Conservation (phyloP, 2,797 vertebrate genomes). For the Dendrocincla fuliginosa region DNA sequence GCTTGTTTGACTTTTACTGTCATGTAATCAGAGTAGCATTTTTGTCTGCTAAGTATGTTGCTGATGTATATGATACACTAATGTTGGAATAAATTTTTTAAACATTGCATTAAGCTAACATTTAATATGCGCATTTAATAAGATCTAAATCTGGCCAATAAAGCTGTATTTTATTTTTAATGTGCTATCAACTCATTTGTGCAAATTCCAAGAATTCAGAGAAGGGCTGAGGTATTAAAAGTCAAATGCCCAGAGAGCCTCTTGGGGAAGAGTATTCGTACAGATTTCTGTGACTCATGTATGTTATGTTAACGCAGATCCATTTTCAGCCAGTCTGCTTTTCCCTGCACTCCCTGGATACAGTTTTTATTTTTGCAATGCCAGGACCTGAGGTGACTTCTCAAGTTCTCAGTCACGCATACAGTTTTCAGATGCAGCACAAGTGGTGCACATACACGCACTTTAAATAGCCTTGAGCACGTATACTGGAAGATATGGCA, state of each 20-base stretch:
- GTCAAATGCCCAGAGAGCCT: not conserved
- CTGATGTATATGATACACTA: constrained; percentile 9
- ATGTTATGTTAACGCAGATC: not conserved
- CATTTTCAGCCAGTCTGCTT: not conserved
- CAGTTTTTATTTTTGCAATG: not conserved
- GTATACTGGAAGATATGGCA: not conserved
- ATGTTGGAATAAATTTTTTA: not conserved
- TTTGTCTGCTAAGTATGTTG: not conserved
- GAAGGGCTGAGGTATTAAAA: not conserved
- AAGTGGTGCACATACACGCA: accelerated
- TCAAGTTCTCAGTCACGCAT: not conserved
- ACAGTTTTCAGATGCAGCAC: not conserved
- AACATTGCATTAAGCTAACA: not conserved
- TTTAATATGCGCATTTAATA: not conserved
- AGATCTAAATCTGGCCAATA: constrained; percentile 42
- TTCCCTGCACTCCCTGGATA: not conserved
- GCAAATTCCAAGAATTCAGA: not conserved
- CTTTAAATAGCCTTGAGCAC: not conserved
- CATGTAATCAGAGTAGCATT: not conserved
- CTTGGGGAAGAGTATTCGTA: not conserved
- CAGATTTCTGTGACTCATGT: not conserved
- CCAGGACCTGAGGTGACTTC: constrained; percentile 6
- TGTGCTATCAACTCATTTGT: not conserved
- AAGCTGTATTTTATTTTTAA: constrained; percentile 61
- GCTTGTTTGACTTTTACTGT: not conserved